phyloP scores from a whole-genome alignment of 2,797 vertebrate species.

The Distichodus sexfasciatus region DNA sequence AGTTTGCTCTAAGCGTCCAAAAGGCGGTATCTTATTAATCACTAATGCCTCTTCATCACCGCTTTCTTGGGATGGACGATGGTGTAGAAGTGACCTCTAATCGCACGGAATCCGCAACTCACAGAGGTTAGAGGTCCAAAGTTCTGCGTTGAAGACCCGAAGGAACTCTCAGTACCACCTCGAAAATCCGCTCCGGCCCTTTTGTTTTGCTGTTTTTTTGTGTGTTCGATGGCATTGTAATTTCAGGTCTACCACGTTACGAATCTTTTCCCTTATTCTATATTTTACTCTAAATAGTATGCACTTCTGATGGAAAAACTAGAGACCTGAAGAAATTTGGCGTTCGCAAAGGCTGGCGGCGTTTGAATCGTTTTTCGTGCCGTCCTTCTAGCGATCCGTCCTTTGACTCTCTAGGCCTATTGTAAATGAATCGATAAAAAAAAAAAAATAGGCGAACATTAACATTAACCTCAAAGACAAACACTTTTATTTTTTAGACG shows the following conservation, averaged over 20 bases:
- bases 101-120: too few species aligned
- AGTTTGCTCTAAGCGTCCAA: too few species aligned
- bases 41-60: too few species aligned
- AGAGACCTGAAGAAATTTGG: conserved; percentile 73
- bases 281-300: conserved; percentile 56
- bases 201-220: conserved; percentile 53
- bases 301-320: conserved; percentile 57
- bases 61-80: too few species aligned
- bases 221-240: conserved; percentile 17
- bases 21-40: too few species aligned
- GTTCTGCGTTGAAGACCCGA: too few species aligned
- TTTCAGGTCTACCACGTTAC: conserved; percentile 24
- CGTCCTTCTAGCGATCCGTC: conserved; percentile 12
- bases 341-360: conserved; percentile 60
- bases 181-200: too few species aligned
- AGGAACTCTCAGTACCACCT: too few species aligned
- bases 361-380: conserved; percentile 30
- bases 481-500: conserved; percentile 37
- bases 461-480: conserved; percentile 31
- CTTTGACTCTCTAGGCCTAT: conserved; percentile 31
- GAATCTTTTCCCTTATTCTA: conserved; percentile 53
- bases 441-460: conserved; percentile 40
- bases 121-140: too few species aligned
- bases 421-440: conserved; percentile 40
- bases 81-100: too few species aligned